Conservation (phyloP, 2,113 vertebrate genomes). For the Callipepla squamata region DNA sequence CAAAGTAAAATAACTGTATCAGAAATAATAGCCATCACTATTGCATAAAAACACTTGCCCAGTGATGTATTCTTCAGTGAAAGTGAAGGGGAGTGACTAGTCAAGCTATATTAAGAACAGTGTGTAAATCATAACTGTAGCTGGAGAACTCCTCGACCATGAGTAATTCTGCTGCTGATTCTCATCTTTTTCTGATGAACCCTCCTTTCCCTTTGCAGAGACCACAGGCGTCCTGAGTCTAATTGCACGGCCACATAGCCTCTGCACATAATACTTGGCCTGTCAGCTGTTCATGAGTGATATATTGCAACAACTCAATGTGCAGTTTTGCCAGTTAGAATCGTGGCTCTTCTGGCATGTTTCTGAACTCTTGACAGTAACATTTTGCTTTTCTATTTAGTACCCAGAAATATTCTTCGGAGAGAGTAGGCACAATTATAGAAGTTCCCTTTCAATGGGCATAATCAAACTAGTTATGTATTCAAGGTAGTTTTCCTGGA, state of each 20-base stretch:
- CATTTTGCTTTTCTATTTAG: no score
- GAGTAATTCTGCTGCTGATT: background rate
- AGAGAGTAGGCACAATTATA: background rate
- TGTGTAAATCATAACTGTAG: background rate
- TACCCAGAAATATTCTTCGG: background rate
- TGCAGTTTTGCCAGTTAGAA: background rate
- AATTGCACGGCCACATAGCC: fast-evolving
- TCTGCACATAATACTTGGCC: background rate
- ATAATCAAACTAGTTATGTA: background rate
- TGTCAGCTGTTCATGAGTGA: background rate
- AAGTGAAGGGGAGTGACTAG: background rate
- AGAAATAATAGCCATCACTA: background rate
- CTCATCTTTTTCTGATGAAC: background rate
- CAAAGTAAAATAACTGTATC: background rate
- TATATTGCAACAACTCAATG: background rate
- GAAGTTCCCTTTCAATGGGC: background rate
- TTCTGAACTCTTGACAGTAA: background rate
- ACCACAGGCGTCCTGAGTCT: background rate
- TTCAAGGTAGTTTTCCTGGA: background rate
- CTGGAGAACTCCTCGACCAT: background rate
- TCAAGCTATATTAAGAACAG: background rate
- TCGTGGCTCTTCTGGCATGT: background rate
- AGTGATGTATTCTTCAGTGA: background rate
- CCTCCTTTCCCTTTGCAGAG: background rate
- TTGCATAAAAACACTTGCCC: background rate